Evolutionary conservation across 2,113 vertebrate species (phyloP).

Genomic region (Silurus asotus): DNA sequence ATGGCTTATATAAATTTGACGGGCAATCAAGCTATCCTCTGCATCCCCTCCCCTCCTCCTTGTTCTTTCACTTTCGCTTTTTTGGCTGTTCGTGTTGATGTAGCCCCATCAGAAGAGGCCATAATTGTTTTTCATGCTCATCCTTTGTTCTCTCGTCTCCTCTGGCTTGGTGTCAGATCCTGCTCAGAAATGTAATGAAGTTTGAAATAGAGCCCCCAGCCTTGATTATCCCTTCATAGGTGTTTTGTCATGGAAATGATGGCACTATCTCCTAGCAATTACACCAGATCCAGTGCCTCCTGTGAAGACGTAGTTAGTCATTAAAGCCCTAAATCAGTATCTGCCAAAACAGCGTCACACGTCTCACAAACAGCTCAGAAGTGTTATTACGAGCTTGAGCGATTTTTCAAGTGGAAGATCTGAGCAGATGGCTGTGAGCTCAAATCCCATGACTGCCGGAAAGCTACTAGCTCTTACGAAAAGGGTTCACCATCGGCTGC

Average conservation of each 20-base stretch:
- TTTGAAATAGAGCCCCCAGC: slow-evolving; percentile 72
- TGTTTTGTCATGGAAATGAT: slow-evolving; percentile 65
- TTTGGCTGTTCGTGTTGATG: slow-evolving; percentile 61
- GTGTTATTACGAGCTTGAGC: background rate
- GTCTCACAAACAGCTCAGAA: slow-evolving; percentile 1
- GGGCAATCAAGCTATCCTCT: slow-evolving; percentile 5
- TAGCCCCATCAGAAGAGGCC: slow-evolving; percentile 41
- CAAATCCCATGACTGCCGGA: background rate
- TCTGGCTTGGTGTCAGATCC: slow-evolving; percentile 67
- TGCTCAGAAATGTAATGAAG: slow-evolving; percentile 73
- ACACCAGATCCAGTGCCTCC: slow-evolving; percentile 56
- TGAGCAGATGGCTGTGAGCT: background rate
- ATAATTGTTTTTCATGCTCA: slow-evolving; percentile 55
- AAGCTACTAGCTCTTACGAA: background rate
- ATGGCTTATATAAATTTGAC: slow-evolving; percentile 14
- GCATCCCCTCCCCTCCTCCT: background rate
- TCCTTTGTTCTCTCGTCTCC: slow-evolving; percentile 50
- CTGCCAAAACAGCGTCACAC: slow-evolving; percentile 10
- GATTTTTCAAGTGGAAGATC: background rate
- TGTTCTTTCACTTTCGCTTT: slow-evolving; percentile 2
- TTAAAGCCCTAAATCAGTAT: slow-evolving; percentile 5
- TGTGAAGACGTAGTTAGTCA: slow-evolving; percentile 42
- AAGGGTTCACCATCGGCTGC: background rate
- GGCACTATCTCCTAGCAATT: slow-evolving; percentile 63
- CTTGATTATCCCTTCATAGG: slow-evolving; percentile 67